A percentile compares a stretch with the other conserved stretches of the same genome.
phyloP scores from a whole-genome alignment of 2,888 invertebrate genomes.

The Tinea pellionella region DNA sequence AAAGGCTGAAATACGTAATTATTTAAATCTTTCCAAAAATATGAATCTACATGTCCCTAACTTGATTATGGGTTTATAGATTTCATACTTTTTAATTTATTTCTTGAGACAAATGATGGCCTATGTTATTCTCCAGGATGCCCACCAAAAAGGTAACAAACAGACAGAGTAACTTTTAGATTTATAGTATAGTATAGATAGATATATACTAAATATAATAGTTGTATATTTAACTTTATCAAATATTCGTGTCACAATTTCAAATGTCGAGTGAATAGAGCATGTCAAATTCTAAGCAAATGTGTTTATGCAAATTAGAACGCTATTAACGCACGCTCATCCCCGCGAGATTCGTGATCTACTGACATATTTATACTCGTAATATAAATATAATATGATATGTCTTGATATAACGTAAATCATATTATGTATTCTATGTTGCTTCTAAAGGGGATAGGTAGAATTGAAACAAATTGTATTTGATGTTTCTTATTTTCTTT shows the following conservation, averaged over 20 bases:
- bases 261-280: conserved; percentile 49
- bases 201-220: too few species aligned
- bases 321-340: conserved; percentile 39
- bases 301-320: conserved; percentile 64
- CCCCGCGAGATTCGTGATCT: conserved; percentile 8
- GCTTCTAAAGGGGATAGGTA: background rate
- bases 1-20: too few species aligned
- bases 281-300: conserved; percentile 62
- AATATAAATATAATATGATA: conserved; percentile 13
- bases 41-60: too few species aligned
- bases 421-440: conserved; percentile 2
- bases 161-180: too few species aligned
- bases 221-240: background rate
- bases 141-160: too few species aligned
- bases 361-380: conserved; percentile 11
- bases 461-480: conserved; percentile 8
- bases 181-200: too few species aligned
- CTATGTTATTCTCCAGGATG: too few species aligned
- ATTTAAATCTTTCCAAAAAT: too few species aligned
- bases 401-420: conserved; percentile 1
- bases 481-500: background rate
- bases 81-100: too few species aligned
- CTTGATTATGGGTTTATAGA: too few species aligned
- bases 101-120: too few species aligned
- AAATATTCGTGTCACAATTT: conserved; percentile 31